These are phyloP conservation scores for Nematopogon swammerdamellus DNA, from an alignment of 2,888 invertebrate species.

Conservation along the genomic window DNA sequence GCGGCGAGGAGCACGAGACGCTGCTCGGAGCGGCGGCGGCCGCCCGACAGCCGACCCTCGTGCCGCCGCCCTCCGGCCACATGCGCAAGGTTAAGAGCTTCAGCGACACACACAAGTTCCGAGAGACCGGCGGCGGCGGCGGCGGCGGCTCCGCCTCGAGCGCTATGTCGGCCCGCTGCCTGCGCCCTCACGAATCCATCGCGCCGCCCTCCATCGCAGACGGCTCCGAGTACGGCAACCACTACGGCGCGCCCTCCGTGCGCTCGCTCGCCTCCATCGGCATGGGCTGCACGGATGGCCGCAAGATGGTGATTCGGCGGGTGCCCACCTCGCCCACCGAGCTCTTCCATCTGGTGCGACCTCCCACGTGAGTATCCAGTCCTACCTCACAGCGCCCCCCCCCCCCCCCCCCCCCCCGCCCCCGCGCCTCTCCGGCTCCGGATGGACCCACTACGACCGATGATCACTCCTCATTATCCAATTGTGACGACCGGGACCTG, in stretches of 20 bases:
- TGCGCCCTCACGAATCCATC: slow-evolving; percentile 48
- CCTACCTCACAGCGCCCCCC: slow-evolving; percentile 32
- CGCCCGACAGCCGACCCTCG: slow-evolving; percentile 10
- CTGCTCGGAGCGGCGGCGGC: slow-evolving; percentile 23
- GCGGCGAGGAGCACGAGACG: slow-evolving; percentile 35
- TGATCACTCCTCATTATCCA: slow-evolving; percentile 4
- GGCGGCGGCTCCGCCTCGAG: slow-evolving; percentile 28
- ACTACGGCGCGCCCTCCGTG: slow-evolving; percentile 72
- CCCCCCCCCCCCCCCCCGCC: slow-evolving; percentile 10
- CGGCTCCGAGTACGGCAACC: slow-evolving; percentile 61
- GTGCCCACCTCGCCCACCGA: slow-evolving; percentile 85
- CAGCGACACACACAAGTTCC: slow-evolving; percentile 46
- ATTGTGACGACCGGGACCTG: background rate
- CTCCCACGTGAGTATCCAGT: slow-evolving; percentile 69
- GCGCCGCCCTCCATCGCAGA: slow-evolving; percentile 38
- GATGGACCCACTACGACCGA: background rate
- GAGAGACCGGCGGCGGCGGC: slow-evolving; percentile 41
- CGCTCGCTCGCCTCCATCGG: slow-evolving; percentile 81
- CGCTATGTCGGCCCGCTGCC: slow-evolving; percentile 44
- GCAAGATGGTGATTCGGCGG: slow-evolving; percentile 77
- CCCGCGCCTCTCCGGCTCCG: background rate
- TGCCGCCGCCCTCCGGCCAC: slow-evolving; percentile 47
- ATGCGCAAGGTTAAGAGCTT: slow-evolving; percentile 53
- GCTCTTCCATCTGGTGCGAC: slow-evolving; percentile 80
- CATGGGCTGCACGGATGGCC: slow-evolving; percentile 86